Base-by-base conservation (phyloP, 1,140 invertebrate genomes). In the Eriocheir sinensis region DNA sequence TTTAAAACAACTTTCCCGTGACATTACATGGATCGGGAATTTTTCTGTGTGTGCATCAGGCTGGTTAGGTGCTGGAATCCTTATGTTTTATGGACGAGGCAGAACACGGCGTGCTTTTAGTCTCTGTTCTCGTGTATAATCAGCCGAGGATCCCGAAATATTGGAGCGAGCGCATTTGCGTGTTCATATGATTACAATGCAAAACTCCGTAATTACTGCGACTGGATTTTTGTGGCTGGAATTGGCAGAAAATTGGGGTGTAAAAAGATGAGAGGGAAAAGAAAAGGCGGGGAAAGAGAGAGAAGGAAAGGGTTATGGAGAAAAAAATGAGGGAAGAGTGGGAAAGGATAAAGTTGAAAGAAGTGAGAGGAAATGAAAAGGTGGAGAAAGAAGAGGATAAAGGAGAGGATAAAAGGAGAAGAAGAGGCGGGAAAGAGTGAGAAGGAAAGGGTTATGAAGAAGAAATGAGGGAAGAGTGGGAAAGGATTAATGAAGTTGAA, bases 1-100 rank as follows among this genome's bases (percentile, higher is more conserved):
- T 21, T n/a, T 72, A 72, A 72, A 72, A 72, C 60, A 72, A 72
- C 60, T n/a, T 72, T 72, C 60, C 60, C n/a, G n/a, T 72, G 60
- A 72, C 60, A 72, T 72, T 72, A 72, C n/a, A n/a, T n/a, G n/a
- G 60, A 72, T 72, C 6, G 21, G 27, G n/a, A 72, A 72, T 72
- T 72, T 72, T n/a, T n/a, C n/a, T n/a, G n/a, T n/a, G n/a, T 72
- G 60, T 72, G 27, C 60, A n/a, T 72, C 27, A 8, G 60, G 27
- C 53, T n/a, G n/a, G n/a, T n/a, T n/a, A n/a, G n/a, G n/a, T n/a
- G n/a, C n/a, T 72, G 60, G 60, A 72, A 72, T n/a, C 60, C 21
- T 72, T 4, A 72, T 72, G 60, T 72, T 72, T 21, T n/a, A 72
- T 72, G 60, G 1, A 72, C n/a, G 60, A 72, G 27, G n/a, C 27